Conservation (phyloP, 2,888 invertebrate genomes). For the Gisinianus flammeolus region DNA sequence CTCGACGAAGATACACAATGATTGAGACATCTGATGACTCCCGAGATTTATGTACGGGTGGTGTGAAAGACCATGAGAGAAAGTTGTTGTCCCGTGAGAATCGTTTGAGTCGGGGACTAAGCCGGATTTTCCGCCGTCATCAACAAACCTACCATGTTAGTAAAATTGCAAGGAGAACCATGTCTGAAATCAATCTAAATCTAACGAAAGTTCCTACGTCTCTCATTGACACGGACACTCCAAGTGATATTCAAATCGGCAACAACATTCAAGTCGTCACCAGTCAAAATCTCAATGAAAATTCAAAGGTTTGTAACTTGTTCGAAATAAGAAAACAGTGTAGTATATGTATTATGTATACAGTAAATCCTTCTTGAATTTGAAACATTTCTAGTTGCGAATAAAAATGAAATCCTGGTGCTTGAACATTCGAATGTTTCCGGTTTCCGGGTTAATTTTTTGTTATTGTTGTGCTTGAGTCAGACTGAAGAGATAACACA, state of each 20-base stretch:
- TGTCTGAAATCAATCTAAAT: slow-evolving; percentile 23
- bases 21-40: neutral
- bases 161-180: slow-evolving; percentile 32
- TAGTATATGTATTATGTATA: neutral
- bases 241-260: neutral
- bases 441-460: no score
- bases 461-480: no score
- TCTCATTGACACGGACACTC: neutral
- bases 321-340: neutral
- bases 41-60: neutral
- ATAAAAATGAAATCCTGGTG: no score
- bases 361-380: no score
- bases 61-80: neutral
- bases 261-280: neutral
- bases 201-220: neutral
- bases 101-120: slow-evolving; percentile 48
- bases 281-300: neutral
- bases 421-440: no score
- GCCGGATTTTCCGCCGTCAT: slow-evolving; percentile 47
- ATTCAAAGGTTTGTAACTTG: neutral
- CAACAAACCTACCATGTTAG: slow-evolving; percentile 45
- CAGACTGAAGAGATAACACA: no score
- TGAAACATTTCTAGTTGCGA: no score
- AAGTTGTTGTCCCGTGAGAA: neutral
- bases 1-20: slow-evolving; percentile 31